A percentile compares a stretch with the other conserved stretches of the same genome.
Evolutionary conservation across 1,140 invertebrate genomes (phyloP).

Genomic region (Drosophila kepulauana): DNA sequence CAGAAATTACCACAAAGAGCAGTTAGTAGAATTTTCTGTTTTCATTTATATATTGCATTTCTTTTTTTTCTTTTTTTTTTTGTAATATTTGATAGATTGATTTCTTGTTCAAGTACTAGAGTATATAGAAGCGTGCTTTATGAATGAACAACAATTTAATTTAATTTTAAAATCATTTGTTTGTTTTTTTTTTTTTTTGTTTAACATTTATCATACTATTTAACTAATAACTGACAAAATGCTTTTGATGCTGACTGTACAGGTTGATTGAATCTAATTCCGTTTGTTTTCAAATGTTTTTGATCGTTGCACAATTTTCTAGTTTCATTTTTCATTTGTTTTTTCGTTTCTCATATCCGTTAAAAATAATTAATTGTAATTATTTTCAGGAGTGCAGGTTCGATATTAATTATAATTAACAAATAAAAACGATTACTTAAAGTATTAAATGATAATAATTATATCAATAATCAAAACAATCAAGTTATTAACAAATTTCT

Average conservation of each 20-base stretch:
- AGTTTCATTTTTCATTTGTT: constrained; percentile 23
- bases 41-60: constrained; percentile 24
- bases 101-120: constrained; percentile 61
- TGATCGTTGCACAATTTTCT: constrained; percentile 48
- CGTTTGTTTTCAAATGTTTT: constrained; percentile 44
- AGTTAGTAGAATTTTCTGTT: constrained; percentile 76
- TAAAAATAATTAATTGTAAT: constrained; percentile 37
- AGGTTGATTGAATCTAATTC: constrained; percentile 68
- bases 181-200: constrained; percentile 19
- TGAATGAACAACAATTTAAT: constrained; percentile 70
- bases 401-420: constrained; percentile 67
- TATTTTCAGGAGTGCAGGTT: constrained; percentile 56
- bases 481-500: constrained; percentile 75
- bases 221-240: constrained; percentile 85
- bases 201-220: constrained; percentile 37
- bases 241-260: constrained; percentile 85
- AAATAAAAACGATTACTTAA: constrained; percentile 78
- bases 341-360: constrained; percentile 18
- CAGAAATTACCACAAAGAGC: constrained; percentile 64
- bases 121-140: constrained; percentile 77
- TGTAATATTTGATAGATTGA: constrained; percentile 47
- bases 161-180: constrained; percentile 40
- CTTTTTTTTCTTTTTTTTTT: constrained; percentile 47
- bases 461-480: constrained; percentile 71
- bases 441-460: constrained; percentile 63